Evolutionary conservation across 2,113 vertebrate species (phyloP), one percentile per base, ranked within the genome.

Genomic region (Corvus hawaiiensis): DNA sequence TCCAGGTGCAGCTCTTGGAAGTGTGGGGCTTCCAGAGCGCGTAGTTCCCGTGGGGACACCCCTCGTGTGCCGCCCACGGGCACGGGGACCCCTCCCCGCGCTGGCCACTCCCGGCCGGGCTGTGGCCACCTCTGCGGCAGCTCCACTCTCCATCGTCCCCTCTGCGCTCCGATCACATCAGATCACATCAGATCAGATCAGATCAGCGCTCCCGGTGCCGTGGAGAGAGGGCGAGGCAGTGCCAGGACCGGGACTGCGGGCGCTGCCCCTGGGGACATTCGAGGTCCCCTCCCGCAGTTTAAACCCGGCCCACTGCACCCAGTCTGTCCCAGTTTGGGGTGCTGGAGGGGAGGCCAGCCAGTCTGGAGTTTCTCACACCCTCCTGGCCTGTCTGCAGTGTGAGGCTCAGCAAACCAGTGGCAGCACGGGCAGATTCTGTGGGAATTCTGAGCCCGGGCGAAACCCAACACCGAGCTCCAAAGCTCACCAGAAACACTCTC

Each of bases 1-100:
- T 99, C 96, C 98, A 98, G 95, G 98, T 99, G 94, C 98, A 98
- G 89, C 96, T 97, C 17, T 54, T 99, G 87, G 98, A 99, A 82
- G 98, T 97, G 28, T 99, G 99, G 98, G 98, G 98, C 67, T 98
- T 99, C 46, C 98, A 98, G 48, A 98, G 93, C 2, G 14, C 75
- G 30, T 96, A 96, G 83, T 10, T 46, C 41, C 39, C 1, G 0
- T 10, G 26, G 33, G 26, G 26, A 87, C 59, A 13, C 18, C 55
- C 22, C 61, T 49, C 19, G 22, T 0, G 2, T 1, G 5, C n/a
- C 11, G 0, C 43, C 59, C 46, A 1, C 1, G 1, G 35, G 41
- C 33, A 37, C 0, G 2, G 44, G 55, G 37, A 74, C 44, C 28
- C 19, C 80, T 69, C 15, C 1, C 39, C 1, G 1, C 2, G 2